phyloP scores from a whole-genome alignment of 2,888 invertebrate species.

The Andrena trimmerana region DNA sequence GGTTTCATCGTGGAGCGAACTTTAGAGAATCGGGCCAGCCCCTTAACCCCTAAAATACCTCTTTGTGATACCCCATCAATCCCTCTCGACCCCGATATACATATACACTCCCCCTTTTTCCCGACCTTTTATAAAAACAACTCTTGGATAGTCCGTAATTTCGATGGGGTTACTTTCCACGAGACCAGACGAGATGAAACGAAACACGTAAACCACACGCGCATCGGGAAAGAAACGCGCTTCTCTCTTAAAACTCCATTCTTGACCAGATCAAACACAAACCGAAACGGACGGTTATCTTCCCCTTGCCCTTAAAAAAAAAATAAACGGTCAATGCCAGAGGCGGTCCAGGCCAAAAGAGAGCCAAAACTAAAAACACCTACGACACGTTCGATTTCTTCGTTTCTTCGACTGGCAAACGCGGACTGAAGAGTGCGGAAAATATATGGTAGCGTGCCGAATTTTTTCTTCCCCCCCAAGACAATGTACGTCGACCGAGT shows the following conservation, averaged over 20 bases:
- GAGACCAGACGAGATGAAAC: constrained; percentile 59
- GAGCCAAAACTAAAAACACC: constrained; percentile 34
- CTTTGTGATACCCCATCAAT: constrained; percentile 53
- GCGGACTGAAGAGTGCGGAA: constrained; percentile 68
- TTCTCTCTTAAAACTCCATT: constrained; percentile 25
- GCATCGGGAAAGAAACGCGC: constrained; percentile 3
- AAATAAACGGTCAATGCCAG: constrained; percentile 19
- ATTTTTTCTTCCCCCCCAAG: constrained; percentile 66
- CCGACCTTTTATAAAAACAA: constrained; percentile 49
- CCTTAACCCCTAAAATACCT: constrained; percentile 39
- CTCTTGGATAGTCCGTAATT: constrained; percentile 62
- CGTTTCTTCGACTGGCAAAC: constrained; percentile 69
- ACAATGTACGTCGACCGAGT: constrained; percentile 57
- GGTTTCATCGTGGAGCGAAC: constrained; percentile 72
- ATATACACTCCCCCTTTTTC: constrained; percentile 20
- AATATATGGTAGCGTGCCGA: constrained; percentile 71
- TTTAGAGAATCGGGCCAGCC: constrained; percentile 65
- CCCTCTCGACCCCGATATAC: constrained; percentile 33
- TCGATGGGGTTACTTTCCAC: constrained; percentile 78
- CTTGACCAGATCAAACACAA: constrained; percentile 2
- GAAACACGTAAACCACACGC: constrained; percentile 39
- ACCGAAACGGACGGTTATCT: constrained; percentile 32
- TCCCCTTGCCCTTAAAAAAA: neutral
- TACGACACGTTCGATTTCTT: constrained; percentile 66
- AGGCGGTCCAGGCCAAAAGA: neutral